Percentiles rank a stretch among this genome's conserved stretches.
phyloP scores from a whole-genome alignment of 2,113 vertebrate genomes.

The Gavia stellata region DNA sequence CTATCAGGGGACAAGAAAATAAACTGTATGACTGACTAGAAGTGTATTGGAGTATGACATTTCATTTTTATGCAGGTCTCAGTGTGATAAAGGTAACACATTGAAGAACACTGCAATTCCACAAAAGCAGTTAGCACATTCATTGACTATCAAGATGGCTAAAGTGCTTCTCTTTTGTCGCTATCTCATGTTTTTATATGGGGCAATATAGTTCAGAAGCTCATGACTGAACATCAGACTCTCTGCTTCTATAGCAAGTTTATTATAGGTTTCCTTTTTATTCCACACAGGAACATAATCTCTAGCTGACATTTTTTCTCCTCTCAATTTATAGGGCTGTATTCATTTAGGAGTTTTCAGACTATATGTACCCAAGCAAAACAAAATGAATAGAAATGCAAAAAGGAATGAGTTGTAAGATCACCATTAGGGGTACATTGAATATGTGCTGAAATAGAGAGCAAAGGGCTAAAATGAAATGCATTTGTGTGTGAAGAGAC shows the following conservation, averaged over 20 bases:
- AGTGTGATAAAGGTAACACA: constrained; percentile 68
- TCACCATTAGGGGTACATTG: not conserved
- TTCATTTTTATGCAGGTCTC: constrained; percentile 74
- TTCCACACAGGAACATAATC: not conserved
- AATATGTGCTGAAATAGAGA: not conserved
- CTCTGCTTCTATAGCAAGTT: constrained; percentile 23
- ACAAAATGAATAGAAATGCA: not conserved
- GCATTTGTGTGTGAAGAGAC: not conserved
- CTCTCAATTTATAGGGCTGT: not conserved
- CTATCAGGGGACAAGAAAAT: constrained; percentile 74
- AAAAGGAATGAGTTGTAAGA: not conserved
- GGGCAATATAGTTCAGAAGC: constrained; percentile 31
- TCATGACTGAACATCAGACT: constrained; percentile 36
- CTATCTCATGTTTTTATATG: constrained; percentile 51
- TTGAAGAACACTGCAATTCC: constrained; percentile 54
- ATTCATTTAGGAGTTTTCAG: not conserved
- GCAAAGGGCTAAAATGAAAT: not conserved
- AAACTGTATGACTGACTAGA: constrained; percentile 67
- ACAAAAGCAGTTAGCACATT: constrained; percentile 63
- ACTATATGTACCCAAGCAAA: not conserved
- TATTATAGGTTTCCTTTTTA: not conserved
- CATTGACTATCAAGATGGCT: constrained; percentile 56
- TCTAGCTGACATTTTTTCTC: not conserved
- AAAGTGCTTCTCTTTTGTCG: constrained; percentile 42
- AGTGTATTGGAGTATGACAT: constrained; percentile 72